phyloP scores from a whole-genome alignment of 92 coral and sea anemone species.

The Galaxea fascicularis region DNA sequence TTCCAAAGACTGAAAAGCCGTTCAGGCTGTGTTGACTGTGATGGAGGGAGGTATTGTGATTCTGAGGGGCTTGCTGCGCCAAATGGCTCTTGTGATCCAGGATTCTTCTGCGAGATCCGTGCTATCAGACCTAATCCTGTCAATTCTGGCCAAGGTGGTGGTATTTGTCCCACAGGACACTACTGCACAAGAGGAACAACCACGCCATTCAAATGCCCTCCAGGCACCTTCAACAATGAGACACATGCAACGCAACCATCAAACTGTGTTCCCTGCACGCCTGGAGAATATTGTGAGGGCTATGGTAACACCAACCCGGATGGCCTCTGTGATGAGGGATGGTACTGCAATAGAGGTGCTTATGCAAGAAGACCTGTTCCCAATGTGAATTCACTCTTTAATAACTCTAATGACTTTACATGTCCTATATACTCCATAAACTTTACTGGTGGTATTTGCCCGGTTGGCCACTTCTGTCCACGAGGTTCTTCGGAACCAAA shows the following conservation, averaged over 20 bases:
- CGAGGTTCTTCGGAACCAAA: conserved; percentile 83
- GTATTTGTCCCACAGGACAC: conserved; percentile 86
- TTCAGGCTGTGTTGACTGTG: conserved; percentile 87
- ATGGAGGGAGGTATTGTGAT: conserved; percentile 91
- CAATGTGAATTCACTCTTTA: conserved; percentile 52
- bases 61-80: conserved; percentile 85
- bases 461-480: conserved; percentile 87
- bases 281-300: conserved; percentile 93
- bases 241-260: conserved; percentile 84
- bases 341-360: conserved; percentile 92
- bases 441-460: conserved; percentile 94
- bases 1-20: conserved; percentile 65
- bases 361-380: conserved; percentile 84
- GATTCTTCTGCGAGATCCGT: conserved; percentile 86
- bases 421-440: conserved; percentile 97
- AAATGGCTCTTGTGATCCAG: conserved; percentile 92
- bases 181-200: conserved; percentile 88
- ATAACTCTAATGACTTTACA: conserved; percentile 88
- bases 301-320: conserved; percentile 84
- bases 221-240: conserved; percentile 92
- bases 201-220: conserved; percentile 97
- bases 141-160: conserved; percentile 76
- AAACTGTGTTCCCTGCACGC: conserved; percentile 89
- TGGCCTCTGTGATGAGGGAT: conserved; percentile 92
- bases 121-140: conserved; percentile 90